Base-by-base conservation (phyloP, 1,140 invertebrate genomes). In the Zaprionus davidi region DNA sequence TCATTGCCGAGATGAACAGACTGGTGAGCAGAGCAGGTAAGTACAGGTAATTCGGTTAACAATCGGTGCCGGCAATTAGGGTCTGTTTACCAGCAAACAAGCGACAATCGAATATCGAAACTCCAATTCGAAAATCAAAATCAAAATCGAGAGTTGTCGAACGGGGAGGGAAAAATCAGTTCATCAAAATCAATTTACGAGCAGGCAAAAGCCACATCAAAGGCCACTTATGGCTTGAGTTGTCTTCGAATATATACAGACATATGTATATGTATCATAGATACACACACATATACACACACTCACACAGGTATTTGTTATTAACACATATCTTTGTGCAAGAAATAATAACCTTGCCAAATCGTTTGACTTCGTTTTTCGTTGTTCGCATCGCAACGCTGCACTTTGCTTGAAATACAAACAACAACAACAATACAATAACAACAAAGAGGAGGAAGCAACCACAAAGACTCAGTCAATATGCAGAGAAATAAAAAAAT, bases 341-440 rank as follows among this genome's bases (percentile, higher is more conserved):
- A 86, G 86, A 82, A 78, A 86, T 86, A 86, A 86, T 87, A 86
- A 87, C 83, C 83, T 86, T 86, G 83, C 76, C 80, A 87, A 86
- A 82, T 80, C 83, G 70, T 80, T 86, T 80, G 83, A 87, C 70
- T 86, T 75, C 67, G 83, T 87, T 86, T 86, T 86, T 46, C 17
- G 31, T 64, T 64, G 53, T 26, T 51, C 55, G 67, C 60, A 82
- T 51, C 83, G 71, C 72, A 5, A 68, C n/a, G 57, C 49, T 51
- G 63, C 22, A 67, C 28, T 34, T 56, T 34, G 67, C 66, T 51
- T 41, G 44, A 41, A 38, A 44, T 28, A 60, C 17, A 65, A 31
- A 69, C 63, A 63, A 44, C 62, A 69, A 79, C 46, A 67, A 66
- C 17, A 77, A 20, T 20, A 63, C 46, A 51, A 51, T 20, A 59